Evolutionary conservation across 2,888 invertebrate genomes (phyloP).

Genomic region (Hyposoter didymator): DNA sequence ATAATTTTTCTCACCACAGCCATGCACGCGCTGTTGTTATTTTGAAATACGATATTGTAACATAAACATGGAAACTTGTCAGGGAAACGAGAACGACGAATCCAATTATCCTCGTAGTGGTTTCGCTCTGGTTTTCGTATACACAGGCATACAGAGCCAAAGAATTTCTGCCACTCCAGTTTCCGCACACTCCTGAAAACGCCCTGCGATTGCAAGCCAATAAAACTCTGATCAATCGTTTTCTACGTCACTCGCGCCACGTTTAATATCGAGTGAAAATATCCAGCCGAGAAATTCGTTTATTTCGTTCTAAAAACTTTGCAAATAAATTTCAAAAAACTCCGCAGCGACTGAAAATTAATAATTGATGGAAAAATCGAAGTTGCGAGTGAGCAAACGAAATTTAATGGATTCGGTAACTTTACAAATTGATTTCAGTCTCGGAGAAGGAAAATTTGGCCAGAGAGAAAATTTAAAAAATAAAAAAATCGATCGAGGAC

Average conservation of each 20-base stretch:
- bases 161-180: slow-evolving; percentile 8
- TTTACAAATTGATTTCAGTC: neutral
- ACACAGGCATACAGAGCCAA: neutral
- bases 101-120: slow-evolving; percentile 60
- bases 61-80: slow-evolving; percentile 29
- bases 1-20: neutral
- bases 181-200: slow-evolving; percentile 50
- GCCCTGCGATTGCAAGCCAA: slow-evolving; percentile 58
- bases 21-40: neutral
- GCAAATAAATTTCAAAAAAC: neutral
- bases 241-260: neutral
- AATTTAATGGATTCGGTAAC: neutral
- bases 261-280: neutral
- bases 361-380: neutral
- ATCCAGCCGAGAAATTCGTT: neutral
- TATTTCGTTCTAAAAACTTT: neutral
- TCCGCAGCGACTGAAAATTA: neutral
- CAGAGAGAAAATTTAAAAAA: neutral
- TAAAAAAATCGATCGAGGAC: neutral
- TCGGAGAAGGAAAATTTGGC: neutral
- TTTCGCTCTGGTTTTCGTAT: slow-evolving; percentile 24
- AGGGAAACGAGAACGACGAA: slow-evolving; percentile 46
- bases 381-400: neutral
- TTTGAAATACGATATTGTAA: neutral
- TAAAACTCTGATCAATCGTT: slow-evolving; percentile 60